Conservation (phyloP, 2,888 invertebrate genomes). For the Synanthedon myopaeformis region DNA sequence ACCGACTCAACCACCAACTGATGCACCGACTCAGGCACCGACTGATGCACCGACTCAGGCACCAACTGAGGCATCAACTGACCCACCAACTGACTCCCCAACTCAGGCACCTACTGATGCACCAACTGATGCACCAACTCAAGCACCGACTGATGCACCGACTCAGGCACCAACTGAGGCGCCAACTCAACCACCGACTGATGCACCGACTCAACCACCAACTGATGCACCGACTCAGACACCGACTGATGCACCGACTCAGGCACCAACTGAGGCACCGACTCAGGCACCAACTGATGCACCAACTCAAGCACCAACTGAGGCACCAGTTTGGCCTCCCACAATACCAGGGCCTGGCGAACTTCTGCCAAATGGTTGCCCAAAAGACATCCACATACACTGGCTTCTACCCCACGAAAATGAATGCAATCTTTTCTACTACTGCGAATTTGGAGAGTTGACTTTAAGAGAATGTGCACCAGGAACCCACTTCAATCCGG, state of each 20-base stretch:
- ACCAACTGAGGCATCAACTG: slow-evolving; percentile 4
- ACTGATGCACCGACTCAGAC: slow-evolving; percentile 7
- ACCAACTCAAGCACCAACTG: not conserved
- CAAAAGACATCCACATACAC: slow-evolving; percentile 4
- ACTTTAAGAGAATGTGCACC: slow-evolving; percentile 2
- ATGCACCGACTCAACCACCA: slow-evolving; percentile 1
- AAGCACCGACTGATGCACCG: slow-evolving; percentile 1
- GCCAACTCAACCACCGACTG: slow-evolving; percentile 1
- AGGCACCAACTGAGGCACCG: slow-evolving; percentile 6
- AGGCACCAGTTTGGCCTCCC: not conserved
- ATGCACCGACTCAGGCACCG: not conserved
- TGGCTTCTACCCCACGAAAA: slow-evolving; percentile 8
- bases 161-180: slow-evolving; percentile 4
- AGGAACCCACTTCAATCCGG: slow-evolving; percentile 4
- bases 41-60: not conserved
- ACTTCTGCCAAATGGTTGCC: slow-evolving; percentile 14
- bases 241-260: slow-evolving; percentile 13
- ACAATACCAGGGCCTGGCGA: slow-evolving; percentile 2
- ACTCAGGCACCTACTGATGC: slow-evolving; percentile 15
- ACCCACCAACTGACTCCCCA: slow-evolving; percentile 7
- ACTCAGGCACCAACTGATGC: not conserved
- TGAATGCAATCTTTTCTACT: slow-evolving; percentile 6
- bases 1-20: slow-evolving; percentile 1
- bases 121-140: slow-evolving; percentile 2
- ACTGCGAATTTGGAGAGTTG: slow-evolving; percentile 4